phyloP scores from a whole-genome alignment of 2,797 vertebrate species.

The Sebastes goodei region DNA sequence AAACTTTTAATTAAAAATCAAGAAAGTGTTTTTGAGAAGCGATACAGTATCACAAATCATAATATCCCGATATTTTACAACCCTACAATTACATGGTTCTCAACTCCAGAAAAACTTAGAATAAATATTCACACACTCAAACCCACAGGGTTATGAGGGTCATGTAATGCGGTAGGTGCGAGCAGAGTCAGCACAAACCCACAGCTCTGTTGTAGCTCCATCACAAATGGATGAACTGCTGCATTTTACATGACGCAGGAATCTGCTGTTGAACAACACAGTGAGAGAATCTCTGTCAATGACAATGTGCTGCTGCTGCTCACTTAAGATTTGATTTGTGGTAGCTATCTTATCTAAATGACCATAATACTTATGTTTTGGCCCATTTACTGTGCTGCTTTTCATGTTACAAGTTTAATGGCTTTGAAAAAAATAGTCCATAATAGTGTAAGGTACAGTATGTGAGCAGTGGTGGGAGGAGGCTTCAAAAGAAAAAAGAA shows the following conservation, averaged over 20 bases:
- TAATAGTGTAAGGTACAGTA: not conserved
- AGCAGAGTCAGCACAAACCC: conserved; percentile 22
- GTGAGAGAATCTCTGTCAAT: not conserved
- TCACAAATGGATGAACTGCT: conserved; percentile 23
- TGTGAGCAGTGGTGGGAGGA: not conserved
- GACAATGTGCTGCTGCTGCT: not conserved
- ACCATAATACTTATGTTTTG: not conserved
- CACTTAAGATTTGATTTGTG: not conserved
- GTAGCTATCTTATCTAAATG: not conserved
- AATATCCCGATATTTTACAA: too few relatives aligned
- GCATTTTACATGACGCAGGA: conserved; percentile 11
- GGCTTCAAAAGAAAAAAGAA: not conserved
- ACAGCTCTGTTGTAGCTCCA: not conserved
- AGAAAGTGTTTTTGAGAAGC: too few relatives aligned
- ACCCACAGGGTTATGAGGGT: not conserved
- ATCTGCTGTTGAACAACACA: not conserved
- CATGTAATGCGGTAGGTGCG: not conserved
- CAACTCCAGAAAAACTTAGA: not conserved
- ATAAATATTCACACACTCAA: not conserved
- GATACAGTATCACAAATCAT: too few relatives aligned
- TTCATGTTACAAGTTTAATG: not conserved
- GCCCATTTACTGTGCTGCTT: conserved; percentile 16
- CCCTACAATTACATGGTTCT: not conserved
- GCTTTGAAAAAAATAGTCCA: not conserved
- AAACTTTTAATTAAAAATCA: too few relatives aligned